Base-by-base conservation (phyloP, 1,140 invertebrate genomes). In the Caenorhabditis inopinata region DNA sequence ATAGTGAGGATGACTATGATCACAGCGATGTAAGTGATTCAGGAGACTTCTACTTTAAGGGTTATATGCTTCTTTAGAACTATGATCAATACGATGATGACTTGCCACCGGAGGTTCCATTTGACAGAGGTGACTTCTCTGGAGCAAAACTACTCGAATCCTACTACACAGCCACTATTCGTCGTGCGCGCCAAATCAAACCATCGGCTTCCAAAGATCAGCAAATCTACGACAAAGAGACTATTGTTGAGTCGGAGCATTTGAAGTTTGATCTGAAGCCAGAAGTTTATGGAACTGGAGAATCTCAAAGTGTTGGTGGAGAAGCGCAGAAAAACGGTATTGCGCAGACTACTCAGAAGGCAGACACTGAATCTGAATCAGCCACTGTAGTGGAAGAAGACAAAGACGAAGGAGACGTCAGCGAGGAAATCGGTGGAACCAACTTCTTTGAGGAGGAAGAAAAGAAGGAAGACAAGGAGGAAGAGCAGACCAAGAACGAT, bases 81-180 rank as follows among this genome's bases (percentile, higher is more conserved):
- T 83, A 83, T 46, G 58, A 83, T 18, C 29, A 76, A 27, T 83
- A 80, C 49, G 82, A 83, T 48, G 79, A 83, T 42, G 74, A 75
- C 29, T 32, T 81, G 23, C 74, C 74, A 42, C 82, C 82, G n/a
- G 80, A 82, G 58, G 76, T 83, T 48, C 62, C 75, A 38, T 83
- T 83, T 49, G 82, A 83, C 29, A 21, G 82, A 11, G 82, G 82
- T 16, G 82, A 82, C 16, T 83, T 83, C 75, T 29, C 76, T 45
- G 51, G 53, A 45, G 48, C 74, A 18, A 51, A 78, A 46, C n/a
- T 48, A 25, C 53, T 83, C 48, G 74, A 83, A 23, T 42, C 46
- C n/a, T 79, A 45, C 25, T 73, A 79, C 49, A 46, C 77, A 1
- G 38, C 58, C 51, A 38, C 51, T 5, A 62, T 82, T 18, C 46